Percentiles rank a stretch among this genome's conserved stretches.
Conservation (phyloP, 2,888 invertebrate genomes). For the Cybosia mesomella region DNA sequence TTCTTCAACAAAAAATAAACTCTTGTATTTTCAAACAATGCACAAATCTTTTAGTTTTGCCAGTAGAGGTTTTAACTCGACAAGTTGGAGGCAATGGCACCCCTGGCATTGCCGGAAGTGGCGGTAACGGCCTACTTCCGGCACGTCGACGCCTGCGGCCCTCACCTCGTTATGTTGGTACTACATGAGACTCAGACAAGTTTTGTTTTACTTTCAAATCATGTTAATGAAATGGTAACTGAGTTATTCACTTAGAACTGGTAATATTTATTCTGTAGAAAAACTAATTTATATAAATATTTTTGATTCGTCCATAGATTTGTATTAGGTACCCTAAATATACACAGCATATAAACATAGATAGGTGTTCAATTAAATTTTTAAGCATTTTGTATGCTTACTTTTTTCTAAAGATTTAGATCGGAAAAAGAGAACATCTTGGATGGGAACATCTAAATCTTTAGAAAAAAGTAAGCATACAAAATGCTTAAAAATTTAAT, state of each 20-base stretch:
- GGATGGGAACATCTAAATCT: too few relatives aligned
- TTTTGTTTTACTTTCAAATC: conserved; percentile 48
- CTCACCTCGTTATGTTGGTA: conserved; percentile 47
- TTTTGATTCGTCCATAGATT: background rate
- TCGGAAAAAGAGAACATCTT: too few relatives aligned
- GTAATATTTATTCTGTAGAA: background rate
- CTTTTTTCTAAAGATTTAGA: too few relatives aligned
- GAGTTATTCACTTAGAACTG: conserved; percentile 10
- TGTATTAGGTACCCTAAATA: background rate
- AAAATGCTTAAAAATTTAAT: too few relatives aligned
- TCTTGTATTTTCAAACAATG: conserved; percentile 49
- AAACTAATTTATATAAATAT: background rate
- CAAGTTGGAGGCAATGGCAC: conserved; percentile 67
- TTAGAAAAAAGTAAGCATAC: too few relatives aligned
- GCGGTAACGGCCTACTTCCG: conserved; percentile 74
- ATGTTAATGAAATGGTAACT: conserved; percentile 37
- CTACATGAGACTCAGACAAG: conserved; percentile 47
- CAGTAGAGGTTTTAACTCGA: conserved; percentile 55
- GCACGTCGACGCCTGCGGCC: conserved; percentile 63
- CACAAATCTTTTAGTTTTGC: conserved; percentile 51
- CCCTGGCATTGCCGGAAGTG: conserved; percentile 62
- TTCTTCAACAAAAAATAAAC: conserved; percentile 32
- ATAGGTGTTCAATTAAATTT: too few relatives aligned
- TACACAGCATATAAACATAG: too few relatives aligned
- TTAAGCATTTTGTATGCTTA: too few relatives aligned